These are phyloP conservation scores for Imbricaverruca yamaguchii DNA, from an alignment of 2,888 invertebrate genomes.

Conservation along the genomic window DNA sequence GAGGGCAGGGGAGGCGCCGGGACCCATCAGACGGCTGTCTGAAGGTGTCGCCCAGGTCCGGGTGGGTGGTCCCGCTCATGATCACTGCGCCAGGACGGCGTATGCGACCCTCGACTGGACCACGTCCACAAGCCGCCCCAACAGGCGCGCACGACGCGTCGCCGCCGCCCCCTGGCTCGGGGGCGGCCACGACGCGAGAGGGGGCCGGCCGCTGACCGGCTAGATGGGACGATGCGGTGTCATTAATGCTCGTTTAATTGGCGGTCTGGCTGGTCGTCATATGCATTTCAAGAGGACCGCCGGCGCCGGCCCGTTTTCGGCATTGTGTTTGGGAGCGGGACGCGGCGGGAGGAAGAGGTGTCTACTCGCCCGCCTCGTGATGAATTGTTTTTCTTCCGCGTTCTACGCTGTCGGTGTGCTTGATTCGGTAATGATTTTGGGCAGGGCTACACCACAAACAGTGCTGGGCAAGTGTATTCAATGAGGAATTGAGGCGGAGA, in stretches of 20 bases:
- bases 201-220: not conserved
- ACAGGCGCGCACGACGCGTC: not conserved
- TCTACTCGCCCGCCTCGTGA: not conserved
- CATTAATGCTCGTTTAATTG: slow-evolving; percentile 18
- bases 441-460: not conserved
- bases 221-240: not conserved
- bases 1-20: not conserved
- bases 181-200: not conserved
- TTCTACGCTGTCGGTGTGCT: not conserved
- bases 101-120: too few species aligned
- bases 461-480: not conserved
- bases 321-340: not conserved
- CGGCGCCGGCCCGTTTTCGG: not conserved
- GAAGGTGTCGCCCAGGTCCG: not conserved
- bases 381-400: not conserved
- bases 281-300: slow-evolving; percentile 18
- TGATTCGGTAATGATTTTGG: slow-evolving; percentile 15
- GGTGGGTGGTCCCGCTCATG: not conserved
- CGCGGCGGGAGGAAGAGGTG: not conserved
- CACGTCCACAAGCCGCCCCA: too few species aligned
- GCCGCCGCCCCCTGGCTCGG: not conserved
- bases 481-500: too few species aligned
- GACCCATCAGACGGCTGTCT: not conserved
- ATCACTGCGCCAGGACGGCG: not conserved
- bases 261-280: not conserved